A percentile compares a stretch with the other conserved stretches of the same genome.
phyloP scores from a whole-genome alignment of 2,113 vertebrate genomes.

The Phrynosoma platyrhinos region DNA sequence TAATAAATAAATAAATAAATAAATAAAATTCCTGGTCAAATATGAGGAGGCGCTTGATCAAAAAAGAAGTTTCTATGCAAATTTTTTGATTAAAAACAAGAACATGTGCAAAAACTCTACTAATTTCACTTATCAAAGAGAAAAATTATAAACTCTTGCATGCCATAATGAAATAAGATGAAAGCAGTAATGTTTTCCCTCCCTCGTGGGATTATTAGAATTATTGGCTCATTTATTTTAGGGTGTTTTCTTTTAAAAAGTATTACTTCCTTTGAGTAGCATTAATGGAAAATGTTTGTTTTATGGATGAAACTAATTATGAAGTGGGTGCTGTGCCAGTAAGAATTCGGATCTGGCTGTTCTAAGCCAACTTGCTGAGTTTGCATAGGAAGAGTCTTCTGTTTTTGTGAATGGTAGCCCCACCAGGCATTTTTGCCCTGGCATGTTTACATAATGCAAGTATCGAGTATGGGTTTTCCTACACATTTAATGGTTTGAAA shows the following conservation, averaged over 20 bases:
- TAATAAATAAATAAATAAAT: no score
- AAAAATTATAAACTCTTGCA: no score
- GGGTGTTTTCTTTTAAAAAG: not conserved
- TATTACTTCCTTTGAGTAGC: not conserved
- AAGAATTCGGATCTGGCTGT: not conserved
- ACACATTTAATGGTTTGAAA: not conserved
- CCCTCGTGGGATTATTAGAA: not conserved
- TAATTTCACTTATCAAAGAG: no score
- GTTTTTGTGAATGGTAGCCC: not conserved
- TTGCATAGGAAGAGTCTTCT: not conserved
- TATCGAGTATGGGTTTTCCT: not conserved
- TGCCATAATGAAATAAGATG: no score
- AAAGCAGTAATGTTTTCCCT: not conserved
- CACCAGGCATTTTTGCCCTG: not conserved
- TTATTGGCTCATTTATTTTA: not conserved
- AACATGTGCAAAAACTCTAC: no score
- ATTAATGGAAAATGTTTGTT: slow-evolving; percentile 18
- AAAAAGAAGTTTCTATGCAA: no score
- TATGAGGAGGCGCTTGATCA: no score
- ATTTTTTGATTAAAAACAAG: no score
- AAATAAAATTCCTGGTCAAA: no score
- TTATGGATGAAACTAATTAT: slow-evolving; percentile 34
- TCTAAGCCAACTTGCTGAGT: not conserved
- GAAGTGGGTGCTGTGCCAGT: not conserved
- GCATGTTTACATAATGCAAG: not conserved